phyloP scores from a whole-genome alignment of 2,888 invertebrate species.

The Acrocyrtus sp. region DNA sequence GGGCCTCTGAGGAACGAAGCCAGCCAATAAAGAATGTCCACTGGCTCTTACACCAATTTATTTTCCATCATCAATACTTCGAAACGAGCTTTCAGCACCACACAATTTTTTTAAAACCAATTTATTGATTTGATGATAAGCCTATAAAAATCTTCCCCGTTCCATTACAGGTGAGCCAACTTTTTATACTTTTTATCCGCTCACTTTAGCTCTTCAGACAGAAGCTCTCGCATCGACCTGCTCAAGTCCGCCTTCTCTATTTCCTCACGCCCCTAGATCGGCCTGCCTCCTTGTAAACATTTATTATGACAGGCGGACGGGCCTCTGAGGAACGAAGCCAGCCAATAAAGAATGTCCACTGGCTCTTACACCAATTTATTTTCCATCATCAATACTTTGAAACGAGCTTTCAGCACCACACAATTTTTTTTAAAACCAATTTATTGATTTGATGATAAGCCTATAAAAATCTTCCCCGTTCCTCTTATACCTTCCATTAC shows the following conservation, averaged over 20 bases:
- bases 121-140: constrained; percentile 60
- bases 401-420: constrained; percentile 14
- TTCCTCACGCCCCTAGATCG: not conserved
- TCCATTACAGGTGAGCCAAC: no score
- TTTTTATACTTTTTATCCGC: no score
- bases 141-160: no score
- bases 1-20: constrained; percentile 21
- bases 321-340: constrained; percentile 23
- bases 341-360: constrained; percentile 51
- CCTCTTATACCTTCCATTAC: no score
- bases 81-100: constrained; percentile 13
- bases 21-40: constrained; percentile 51
- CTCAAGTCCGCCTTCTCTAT: constrained; percentile 5
- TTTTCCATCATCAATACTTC: constrained; percentile 10
- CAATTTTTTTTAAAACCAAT: constrained; percentile 38
- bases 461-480: no score
- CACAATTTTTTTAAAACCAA: constrained; percentile 31
- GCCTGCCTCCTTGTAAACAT: constrained; percentile 12
- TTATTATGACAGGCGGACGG: constrained; percentile 44
- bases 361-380: constrained; percentile 4
- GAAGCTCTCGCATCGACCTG: no score
- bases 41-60: constrained; percentile 10
- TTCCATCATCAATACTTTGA: constrained; percentile 10
- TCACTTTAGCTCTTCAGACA: no score
- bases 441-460: constrained; percentile 60